A percentile compares a stretch with the other conserved stretches of the same genome.
Conservation (phyloP, 2,113 vertebrate species). For the Podocnemis expansa region DNA sequence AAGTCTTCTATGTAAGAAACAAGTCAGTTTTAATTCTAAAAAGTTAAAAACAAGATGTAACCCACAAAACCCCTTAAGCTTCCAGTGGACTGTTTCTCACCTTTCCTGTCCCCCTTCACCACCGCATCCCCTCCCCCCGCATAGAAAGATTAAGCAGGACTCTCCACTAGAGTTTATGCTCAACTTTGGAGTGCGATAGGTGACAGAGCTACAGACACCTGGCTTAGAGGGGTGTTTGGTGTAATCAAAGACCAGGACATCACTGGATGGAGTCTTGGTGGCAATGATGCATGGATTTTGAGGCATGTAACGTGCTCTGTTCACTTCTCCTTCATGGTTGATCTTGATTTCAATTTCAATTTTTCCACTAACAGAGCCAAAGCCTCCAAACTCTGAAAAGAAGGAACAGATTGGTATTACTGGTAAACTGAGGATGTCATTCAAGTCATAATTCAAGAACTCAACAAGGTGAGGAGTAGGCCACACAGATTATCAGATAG, state of each 20-base stretch:
- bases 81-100: neutral
- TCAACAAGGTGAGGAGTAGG: neutral
- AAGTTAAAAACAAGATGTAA: accelerated
- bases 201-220: constrained; percentile 73
- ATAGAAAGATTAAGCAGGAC: neutral
- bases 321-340: constrained; percentile 98
- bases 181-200: neutral
- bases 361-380: constrained; percentile 98
- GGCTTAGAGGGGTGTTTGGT: constrained; percentile 98
- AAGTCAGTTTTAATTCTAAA: neutral
- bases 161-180: neutral
- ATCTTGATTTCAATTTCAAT: constrained; percentile 99
- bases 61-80: accelerated
- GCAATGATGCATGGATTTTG: constrained; percentile 99
- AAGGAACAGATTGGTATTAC: neutral
- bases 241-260: constrained; percentile 98
- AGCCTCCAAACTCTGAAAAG: constrained; percentile 93
- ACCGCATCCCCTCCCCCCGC: no score
- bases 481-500: neutral
- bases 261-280: constrained; percentile 97
- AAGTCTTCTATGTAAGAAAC: neutral
- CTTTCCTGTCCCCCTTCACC: neutral
- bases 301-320: constrained; percentile 97
- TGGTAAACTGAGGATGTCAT: accelerated
- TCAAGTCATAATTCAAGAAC: neutral